phyloP scores from a whole-genome alignment of 2,888 invertebrate genomes.

The Agrotis clavis region DNA sequence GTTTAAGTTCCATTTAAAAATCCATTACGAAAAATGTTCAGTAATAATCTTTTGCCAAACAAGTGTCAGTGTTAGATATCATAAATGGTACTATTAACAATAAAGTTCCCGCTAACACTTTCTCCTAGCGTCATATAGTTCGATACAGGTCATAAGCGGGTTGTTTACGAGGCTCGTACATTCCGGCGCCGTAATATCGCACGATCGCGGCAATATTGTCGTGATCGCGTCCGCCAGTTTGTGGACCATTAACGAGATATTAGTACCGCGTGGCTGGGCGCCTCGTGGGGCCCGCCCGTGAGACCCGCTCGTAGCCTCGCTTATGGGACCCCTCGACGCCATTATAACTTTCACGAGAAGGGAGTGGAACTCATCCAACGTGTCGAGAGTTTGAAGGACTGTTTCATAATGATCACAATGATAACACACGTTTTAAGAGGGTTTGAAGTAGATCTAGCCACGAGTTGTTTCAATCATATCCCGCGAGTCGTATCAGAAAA shows the following conservation, averaged over 20 bases:
- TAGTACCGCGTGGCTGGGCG: slow-evolving; percentile 18
- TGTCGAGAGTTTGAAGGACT: slow-evolving; percentile 21
- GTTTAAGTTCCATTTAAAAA: not conserved
- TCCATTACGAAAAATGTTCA: not conserved
- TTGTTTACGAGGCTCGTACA: slow-evolving; percentile 36
- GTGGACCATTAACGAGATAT: slow-evolving; percentile 44
- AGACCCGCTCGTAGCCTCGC: not conserved
- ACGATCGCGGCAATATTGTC: slow-evolving; percentile 27
- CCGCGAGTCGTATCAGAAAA: not conserved
- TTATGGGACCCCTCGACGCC: not conserved
- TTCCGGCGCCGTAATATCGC: slow-evolving; percentile 25
- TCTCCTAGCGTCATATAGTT: not conserved
- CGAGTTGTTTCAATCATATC: not conserved
- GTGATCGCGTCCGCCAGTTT: slow-evolving; percentile 28
- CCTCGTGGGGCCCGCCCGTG: not conserved
- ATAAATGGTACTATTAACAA: slow-evolving; percentile 13
- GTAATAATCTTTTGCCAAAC: not conserved
- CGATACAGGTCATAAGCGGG: slow-evolving; percentile 14
- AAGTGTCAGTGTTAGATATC: not conserved
- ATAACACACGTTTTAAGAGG: slow-evolving; percentile 41
- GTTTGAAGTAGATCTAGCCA: too few species aligned
- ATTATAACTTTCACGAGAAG: slow-evolving; percentile 43
- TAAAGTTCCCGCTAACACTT: slow-evolving; percentile 1
- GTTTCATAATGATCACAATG: slow-evolving; percentile 30
- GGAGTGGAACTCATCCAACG: slow-evolving; percentile 1